Evolutionary conservation across 2,113 vertebrate species (phyloP).

Genomic region (Ceuthmochares aereus): DNA sequence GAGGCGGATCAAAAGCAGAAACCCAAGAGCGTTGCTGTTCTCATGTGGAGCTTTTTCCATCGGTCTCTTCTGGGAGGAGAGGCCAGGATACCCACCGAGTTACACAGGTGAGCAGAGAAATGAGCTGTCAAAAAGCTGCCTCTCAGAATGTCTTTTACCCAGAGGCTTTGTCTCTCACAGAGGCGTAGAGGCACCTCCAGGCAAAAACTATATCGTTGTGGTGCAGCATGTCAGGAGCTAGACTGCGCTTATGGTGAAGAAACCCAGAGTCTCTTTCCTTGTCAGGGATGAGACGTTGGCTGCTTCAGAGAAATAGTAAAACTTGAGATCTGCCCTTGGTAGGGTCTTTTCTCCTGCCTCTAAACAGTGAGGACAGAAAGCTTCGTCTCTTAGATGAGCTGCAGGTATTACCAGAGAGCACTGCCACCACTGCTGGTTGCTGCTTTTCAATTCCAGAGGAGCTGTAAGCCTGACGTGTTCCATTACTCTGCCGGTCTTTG

Average conservation of each 20-base stretch:
- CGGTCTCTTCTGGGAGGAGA: background rate
- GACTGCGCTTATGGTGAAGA: background rate
- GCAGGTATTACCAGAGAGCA: background rate
- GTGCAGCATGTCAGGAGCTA: background rate
- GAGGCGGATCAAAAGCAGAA: background rate
- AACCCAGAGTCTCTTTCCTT: background rate
- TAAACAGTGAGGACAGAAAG: background rate
- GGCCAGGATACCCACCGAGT: background rate
- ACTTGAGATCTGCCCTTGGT: background rate
- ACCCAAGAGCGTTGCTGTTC: background rate
- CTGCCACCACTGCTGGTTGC: background rate
- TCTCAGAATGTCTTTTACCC: fast-evolving
- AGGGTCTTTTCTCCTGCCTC: background rate
- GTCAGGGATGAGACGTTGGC: background rate
- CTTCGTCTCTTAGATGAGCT: background rate
- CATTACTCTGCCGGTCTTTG: background rate
- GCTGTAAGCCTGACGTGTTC: background rate
- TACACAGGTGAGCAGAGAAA: background rate
- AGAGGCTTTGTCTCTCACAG: background rate
- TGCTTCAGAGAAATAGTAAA: background rate
- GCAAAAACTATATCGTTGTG: background rate
- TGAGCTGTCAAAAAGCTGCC: background rate
- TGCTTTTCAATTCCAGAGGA: background rate
- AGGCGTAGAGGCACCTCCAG: background rate
- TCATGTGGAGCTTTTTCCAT: background rate